Evolutionary conservation across 2,113 vertebrate genomes (phyloP).

Genomic region (Notothenia coriiceps): DNA sequence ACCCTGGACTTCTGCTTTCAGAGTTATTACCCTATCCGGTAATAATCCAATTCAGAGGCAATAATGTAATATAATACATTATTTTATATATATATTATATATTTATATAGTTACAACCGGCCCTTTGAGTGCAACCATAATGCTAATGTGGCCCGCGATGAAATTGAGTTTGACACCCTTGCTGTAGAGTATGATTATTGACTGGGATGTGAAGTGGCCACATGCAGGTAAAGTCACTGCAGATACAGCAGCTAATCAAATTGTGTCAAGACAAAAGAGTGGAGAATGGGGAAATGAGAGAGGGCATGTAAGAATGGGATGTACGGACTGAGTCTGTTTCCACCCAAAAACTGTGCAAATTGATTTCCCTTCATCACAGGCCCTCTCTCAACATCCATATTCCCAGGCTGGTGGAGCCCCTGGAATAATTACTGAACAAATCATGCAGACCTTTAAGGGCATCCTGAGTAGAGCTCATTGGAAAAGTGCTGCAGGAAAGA

Average conservation of each 20-base stretch:
- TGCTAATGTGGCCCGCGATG: no score
- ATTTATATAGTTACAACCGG: no score
- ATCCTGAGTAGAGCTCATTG: constrained; percentile 89
- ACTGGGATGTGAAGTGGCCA: constrained; percentile 81
- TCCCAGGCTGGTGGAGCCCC: constrained; percentile 87
- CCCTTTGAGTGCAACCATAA: no score
- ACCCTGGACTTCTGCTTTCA: no score
- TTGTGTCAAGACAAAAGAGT: constrained; percentile 77
- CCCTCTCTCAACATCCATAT: constrained; percentile 95
- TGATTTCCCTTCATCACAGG: constrained; percentile 58
- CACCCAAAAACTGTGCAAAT: constrained; percentile 18
- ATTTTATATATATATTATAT: no score
- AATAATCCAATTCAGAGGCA: no score
- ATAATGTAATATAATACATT: no score
- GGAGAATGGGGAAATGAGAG: constrained; percentile 95
- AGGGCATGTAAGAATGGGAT: constrained; percentile 81
- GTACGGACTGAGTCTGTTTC: constrained; percentile 2
- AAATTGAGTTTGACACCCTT: constrained; percentile 18
- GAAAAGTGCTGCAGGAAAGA: constrained; percentile 38
- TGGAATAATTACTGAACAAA: constrained; percentile 84
- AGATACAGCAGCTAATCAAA: constrained; percentile 79
- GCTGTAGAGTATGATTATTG: constrained; percentile 90
- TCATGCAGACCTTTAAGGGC: constrained; percentile 92
- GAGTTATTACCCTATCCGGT: no score
- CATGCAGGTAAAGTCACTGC: constrained; percentile 89